Evolutionary conservation across 2,797 vertebrate genomes (phyloP).

Genomic region (Chiloscyllium punctatum): DNA sequence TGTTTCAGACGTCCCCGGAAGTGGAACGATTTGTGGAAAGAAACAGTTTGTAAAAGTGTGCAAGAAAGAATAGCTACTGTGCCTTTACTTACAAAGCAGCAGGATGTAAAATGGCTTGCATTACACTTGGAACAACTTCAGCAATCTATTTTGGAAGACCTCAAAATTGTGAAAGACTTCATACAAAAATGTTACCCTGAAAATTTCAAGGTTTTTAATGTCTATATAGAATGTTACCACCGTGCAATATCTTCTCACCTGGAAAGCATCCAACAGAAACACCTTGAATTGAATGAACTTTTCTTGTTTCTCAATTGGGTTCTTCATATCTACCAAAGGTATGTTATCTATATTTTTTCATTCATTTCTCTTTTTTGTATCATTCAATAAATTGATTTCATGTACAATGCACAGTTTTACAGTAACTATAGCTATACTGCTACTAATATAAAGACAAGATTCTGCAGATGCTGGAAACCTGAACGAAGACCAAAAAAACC

Average conservation of each 20-base stretch:
- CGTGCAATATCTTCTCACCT: conserved; percentile 63
- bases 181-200: conserved; percentile 67
- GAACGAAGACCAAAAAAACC: not conserved
- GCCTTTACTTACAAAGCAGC: conserved; percentile 47
- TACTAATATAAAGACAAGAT: not conserved
- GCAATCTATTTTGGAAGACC: conserved; percentile 57
- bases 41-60: conserved; percentile 59
- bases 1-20: conserved; percentile 51
- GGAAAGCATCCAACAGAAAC: conserved; percentile 53
- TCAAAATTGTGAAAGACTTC: conserved; percentile 64
- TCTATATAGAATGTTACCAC: conserved; percentile 70
- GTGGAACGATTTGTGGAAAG: conserved; percentile 72
- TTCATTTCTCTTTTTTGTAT: no score
- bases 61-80: conserved; percentile 53
- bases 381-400: not conserved
- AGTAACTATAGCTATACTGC: not conserved
- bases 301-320: conserved; percentile 73
- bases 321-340: conserved; percentile 73
- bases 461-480: not conserved
- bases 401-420: not conserved
- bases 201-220: conserved; percentile 70
- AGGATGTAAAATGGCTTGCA: conserved; percentile 56
- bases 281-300: conserved; percentile 57
- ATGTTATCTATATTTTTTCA: conserved; percentile 43
- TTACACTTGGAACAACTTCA: conserved; percentile 66